phyloP scores from a whole-genome alignment of 2,113 vertebrate species.

The Myiagra hebetior region DNA sequence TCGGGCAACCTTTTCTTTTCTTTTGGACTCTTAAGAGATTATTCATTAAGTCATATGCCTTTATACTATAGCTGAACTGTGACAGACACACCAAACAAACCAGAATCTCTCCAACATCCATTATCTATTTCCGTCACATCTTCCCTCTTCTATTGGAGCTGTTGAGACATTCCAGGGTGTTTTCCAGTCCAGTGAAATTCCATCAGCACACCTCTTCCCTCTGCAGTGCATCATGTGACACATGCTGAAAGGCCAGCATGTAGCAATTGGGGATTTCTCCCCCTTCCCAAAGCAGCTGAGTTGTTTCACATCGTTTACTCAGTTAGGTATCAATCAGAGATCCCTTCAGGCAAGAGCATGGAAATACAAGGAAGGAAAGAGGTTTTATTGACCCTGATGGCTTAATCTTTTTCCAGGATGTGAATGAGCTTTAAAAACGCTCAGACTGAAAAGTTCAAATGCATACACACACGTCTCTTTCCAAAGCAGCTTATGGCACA shows the following conservation, averaged over 20 bases:
- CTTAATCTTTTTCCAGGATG: background rate
- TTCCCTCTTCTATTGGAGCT: background rate
- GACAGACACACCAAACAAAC: background rate
- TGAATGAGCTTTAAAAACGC: background rate
- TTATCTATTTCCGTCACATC: background rate
- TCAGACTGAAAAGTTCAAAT: background rate
- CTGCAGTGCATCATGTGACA: background rate
- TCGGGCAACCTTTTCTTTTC: background rate
- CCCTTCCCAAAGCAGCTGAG: background rate
- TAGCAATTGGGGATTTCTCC: background rate
- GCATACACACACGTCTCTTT: background rate
- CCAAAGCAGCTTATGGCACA: background rate
- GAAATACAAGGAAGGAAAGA: background rate
- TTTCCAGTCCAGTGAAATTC: background rate
- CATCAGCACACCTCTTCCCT: background rate
- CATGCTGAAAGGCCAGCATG: background rate
- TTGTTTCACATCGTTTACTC: background rate
- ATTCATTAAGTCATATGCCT: background rate
- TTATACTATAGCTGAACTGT: background rate
- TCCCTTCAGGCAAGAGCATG: background rate
- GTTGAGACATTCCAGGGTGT: background rate
- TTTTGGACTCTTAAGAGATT: background rate
- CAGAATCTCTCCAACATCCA: background rate
- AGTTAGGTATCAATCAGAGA: background rate
- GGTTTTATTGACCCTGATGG: background rate